Base-by-base conservation (phyloP, 1,140 invertebrate genomes). In the Caerostris darwini region DNA sequence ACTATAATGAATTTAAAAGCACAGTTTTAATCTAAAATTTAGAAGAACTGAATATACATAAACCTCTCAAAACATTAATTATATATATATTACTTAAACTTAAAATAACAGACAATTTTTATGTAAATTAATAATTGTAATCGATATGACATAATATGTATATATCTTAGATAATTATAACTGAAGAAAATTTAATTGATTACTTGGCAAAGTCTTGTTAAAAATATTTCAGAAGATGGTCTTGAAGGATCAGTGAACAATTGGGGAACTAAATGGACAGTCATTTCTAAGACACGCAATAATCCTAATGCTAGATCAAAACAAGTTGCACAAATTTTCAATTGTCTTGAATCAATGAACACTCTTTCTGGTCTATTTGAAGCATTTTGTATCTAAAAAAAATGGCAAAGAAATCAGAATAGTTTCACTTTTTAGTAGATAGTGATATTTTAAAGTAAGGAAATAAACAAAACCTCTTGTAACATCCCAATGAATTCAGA, bases 401-500 rank as follows among this genome's bases (percentile, higher is more conserved):
- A 19, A 95, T 14, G n/a, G 4, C 5, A n/a, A 67, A 67, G 61
- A 67, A 67, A 67, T 6, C 7, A 67, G 3, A 67, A 14, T 5
- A 17, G 3, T 17, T n/a, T 67, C 17, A 17, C n/a, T 5, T 67
- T 12, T 17, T 5, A 14, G 5, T 64, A 59, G 1, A 14, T 64
- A 64, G 5, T 5, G n/a, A 12, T 17, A 67, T 67, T 67, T n/a
- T 67, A 5, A 67, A n/a, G 4, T 67, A 5, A 14, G n/a, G 17
- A 67, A n/a, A 17, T 67, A 17, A 67, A 67, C n/a, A 67, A 67
- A 67, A 98, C 98, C 97, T 98, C 98, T 96, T 98, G 98, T 94
- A 98, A 96, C 96, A 98, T 97, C 19, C 98, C 97, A 95, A 98
- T 98, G 94, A 98, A 98, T 95, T 98, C 98, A 0, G 98, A 98